Conservation (phyloP, 2,797 vertebrate species). For the Crocodylus rhombifer region DNA sequence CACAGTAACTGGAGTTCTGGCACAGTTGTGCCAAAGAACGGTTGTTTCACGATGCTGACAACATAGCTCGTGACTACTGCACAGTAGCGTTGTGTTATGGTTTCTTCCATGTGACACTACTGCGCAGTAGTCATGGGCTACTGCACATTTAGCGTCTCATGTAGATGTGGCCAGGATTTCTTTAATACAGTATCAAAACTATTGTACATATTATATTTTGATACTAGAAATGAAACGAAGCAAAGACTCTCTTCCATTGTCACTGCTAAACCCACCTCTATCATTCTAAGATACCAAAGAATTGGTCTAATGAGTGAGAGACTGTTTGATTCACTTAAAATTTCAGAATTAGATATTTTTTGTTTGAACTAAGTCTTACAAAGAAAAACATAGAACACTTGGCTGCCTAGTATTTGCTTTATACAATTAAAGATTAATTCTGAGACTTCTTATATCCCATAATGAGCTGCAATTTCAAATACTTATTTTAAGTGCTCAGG, state of each 20-base stretch:
- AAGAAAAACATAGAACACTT: not conserved
- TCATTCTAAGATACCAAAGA: not conserved
- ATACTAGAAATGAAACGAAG: not conserved
- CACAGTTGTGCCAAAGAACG: no score
- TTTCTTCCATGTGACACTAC: no score
- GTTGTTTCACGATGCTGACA: no score
- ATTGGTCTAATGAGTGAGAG: not conserved
- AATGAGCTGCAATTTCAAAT: not conserved
- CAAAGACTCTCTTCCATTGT: not conserved
- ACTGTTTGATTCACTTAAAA: not conserved
- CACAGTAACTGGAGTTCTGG: no score
- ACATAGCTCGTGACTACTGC: no score
- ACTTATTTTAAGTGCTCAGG: not conserved
- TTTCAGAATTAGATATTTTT: not conserved
- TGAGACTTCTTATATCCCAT: not conserved
- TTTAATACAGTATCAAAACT: not conserved
- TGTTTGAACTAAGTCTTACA: not conserved
- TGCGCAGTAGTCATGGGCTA: no score
- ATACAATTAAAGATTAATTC: slow-evolving; percentile 7
- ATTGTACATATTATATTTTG: not conserved
- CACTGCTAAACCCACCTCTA: not conserved
- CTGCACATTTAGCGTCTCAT: no score
- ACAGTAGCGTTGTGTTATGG: no score
- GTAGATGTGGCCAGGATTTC: not conserved
- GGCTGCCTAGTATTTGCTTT: not conserved